A percentile compares a stretch with the other conserved stretches of the same genome.
These are phyloP conservation scores for Andrena flavipes DNA, from an alignment of 2,888 invertebrate genomes.

Conservation along the genomic window DNA sequence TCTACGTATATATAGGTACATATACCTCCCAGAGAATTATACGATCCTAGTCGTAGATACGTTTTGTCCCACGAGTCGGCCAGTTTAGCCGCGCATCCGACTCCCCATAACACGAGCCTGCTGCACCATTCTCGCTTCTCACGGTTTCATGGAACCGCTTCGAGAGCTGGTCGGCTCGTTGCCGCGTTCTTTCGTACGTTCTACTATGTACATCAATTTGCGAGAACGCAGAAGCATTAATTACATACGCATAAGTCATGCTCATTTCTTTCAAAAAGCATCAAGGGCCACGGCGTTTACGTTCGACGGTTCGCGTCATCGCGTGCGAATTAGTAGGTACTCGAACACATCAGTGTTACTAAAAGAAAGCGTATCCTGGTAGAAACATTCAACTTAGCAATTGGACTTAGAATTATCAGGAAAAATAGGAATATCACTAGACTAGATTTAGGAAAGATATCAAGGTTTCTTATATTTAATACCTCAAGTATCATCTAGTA, in stretches of 20 bases:
- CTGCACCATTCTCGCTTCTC: not conserved
- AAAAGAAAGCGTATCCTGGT: not conserved
- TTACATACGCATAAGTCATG: constrained; percentile 62
- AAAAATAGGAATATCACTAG: not conserved
- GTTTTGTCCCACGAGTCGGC: constrained; percentile 31
- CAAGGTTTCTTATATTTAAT: not conserved
- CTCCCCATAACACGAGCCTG: not conserved
- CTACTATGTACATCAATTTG: constrained; percentile 11
- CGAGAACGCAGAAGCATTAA: constrained; percentile 55
- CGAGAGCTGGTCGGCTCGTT: constrained; percentile 39
- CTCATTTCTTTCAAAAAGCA: constrained; percentile 48
- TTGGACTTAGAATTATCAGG: not conserved
- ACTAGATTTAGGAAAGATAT: not conserved
- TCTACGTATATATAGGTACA: constrained; percentile 49
- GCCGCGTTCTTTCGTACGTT: constrained; percentile 43
- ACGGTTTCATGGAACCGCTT: not conserved
- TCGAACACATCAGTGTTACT: not conserved
- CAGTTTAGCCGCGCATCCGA: not conserved
- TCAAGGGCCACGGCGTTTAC: constrained; percentile 30
- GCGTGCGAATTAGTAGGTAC: not conserved
- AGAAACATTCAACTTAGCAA: not conserved
- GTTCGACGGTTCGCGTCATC: not conserved
- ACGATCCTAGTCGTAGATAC: constrained; percentile 58
- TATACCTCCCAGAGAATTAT: constrained; percentile 57
- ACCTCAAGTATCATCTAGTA: not conserved